Base-by-base conservation (phyloP, 2,888 invertebrate genomes). In the Rhamphomyia laevipes region DNA sequence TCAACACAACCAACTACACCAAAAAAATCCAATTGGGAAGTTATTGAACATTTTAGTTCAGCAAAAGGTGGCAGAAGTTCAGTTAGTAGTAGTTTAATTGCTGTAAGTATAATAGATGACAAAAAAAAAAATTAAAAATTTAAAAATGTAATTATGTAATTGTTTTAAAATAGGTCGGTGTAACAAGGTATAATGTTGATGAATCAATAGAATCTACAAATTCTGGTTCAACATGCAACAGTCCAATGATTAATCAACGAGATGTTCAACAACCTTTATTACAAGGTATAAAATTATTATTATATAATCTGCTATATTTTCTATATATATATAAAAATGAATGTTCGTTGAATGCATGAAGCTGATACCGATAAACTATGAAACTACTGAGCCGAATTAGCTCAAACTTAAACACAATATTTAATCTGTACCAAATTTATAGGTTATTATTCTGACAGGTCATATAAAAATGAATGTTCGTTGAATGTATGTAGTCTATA, bases 1-100 rank as follows among this genome's bases (percentile, higher is more conserved):
- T 55, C 70, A 59, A 65, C 79, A 54, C 72, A 78, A 17, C 77
- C 81, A 42, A 78, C 79, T 17, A 78, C 78, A 3, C 77, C 81
- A 4, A 80, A 81, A 67, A 88, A 88, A 67, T 88, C 88, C 61
- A 89, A 90, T 72, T 90, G 89, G 89, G 88, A 89, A 67, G 89
- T 90, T 58, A 89, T 90, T 61, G 88, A 90, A 68, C 89, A 90
- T 71, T 89, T 86, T 71, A 81, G 80, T 51, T 74, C 75, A 45
- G 76, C 73, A 53, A 77, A 78, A 27, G 76, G 76, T 55, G 77
- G 77, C 56, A 76, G 76, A 58, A 77, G 74, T 53, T 75, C 79
- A 63, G 77, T 76, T 52, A 76, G 75, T 56, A 78, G 78, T 56
- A 80, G 78, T 63, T 71, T 80, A 57, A 76, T 80, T 60, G 79